These are phyloP conservation scores for Entomobrya multifasciata DNA, from an alignment of 2,888 invertebrate genomes.

Conservation along the genomic window DNA sequence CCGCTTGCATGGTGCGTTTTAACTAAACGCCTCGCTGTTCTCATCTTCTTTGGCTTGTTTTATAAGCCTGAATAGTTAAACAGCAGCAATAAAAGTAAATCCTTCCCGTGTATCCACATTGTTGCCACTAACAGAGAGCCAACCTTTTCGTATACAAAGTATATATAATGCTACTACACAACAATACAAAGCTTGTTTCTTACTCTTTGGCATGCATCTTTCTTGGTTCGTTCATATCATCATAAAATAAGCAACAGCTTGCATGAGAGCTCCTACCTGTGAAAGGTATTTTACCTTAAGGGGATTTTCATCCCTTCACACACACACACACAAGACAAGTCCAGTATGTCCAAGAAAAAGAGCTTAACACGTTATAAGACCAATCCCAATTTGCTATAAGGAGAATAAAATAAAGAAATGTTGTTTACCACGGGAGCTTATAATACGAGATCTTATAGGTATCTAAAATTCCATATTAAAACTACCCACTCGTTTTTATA, in stretches of 20 bases:
- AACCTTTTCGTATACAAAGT: too few relatives aligned
- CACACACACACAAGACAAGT: conserved; percentile 31
- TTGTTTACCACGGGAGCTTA: not conserved
- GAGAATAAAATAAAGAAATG: not conserved
- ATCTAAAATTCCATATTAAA: not conserved
- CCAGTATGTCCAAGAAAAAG: conserved; percentile 37
- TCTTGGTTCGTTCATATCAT: conserved; percentile 6
- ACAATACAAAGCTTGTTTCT: too few relatives aligned
- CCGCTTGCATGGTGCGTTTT: too few relatives aligned
- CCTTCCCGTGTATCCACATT: conserved; percentile 2
- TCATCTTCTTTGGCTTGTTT: not conserved
- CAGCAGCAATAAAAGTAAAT: conserved; percentile 42
- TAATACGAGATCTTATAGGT: not conserved
- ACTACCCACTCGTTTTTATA: conserved; percentile 36
- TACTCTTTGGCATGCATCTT: not conserved
- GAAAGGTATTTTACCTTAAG: conserved; percentile 79
- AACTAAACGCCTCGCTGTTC: not conserved
- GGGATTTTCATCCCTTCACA: conserved; percentile 77
- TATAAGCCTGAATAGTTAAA: not conserved
- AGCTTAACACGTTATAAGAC: not conserved
- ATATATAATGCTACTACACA: too few relatives aligned
- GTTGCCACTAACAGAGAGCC: conserved; percentile 15
- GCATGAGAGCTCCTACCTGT: conserved; percentile 76
- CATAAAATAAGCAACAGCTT: not conserved
- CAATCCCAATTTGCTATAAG: conserved; percentile 42